phyloP scores from a whole-genome alignment of 1,140 invertebrate species.

The Lepidurus arcticus region DNA sequence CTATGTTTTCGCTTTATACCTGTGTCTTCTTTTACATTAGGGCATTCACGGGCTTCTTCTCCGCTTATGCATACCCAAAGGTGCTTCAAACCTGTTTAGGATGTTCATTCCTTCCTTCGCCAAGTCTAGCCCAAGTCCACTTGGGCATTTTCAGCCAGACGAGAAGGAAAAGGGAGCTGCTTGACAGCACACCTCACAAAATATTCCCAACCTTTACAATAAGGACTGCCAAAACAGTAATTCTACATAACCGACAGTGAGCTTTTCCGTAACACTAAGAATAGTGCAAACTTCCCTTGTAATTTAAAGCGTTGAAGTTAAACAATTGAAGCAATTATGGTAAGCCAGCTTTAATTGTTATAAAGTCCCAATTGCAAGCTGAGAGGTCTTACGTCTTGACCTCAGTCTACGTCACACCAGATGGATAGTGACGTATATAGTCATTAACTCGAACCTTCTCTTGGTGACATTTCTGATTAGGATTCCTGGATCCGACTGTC shows the following conservation, averaged over 20 bases:
- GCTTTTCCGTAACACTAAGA: too few relatives aligned
- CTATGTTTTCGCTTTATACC: neutral
- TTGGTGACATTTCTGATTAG: neutral
- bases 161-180: neutral
- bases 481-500: neutral
- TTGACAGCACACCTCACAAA: neutral
- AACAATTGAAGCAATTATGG: too few relatives aligned
- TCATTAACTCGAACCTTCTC: too few relatives aligned
- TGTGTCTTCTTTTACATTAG: neutral
- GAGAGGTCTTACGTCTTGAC: too few relatives aligned
- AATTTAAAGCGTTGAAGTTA: too few relatives aligned
- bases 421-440: too few relatives aligned
- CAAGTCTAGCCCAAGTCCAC: neutral
- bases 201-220: neutral
- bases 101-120: neutral
- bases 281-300: too few relatives aligned
- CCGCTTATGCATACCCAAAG: constrained; percentile 14
- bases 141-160: neutral
- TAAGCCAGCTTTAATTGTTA: too few relatives aligned
- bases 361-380: too few relatives aligned
- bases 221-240: neutral
- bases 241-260: neutral
- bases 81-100: neutral
- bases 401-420: too few relatives aligned
- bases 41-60: constrained; percentile 3